Conservation (phyloP, 2,888 invertebrate genomes). For the Drosophila imparisetae region DNA sequence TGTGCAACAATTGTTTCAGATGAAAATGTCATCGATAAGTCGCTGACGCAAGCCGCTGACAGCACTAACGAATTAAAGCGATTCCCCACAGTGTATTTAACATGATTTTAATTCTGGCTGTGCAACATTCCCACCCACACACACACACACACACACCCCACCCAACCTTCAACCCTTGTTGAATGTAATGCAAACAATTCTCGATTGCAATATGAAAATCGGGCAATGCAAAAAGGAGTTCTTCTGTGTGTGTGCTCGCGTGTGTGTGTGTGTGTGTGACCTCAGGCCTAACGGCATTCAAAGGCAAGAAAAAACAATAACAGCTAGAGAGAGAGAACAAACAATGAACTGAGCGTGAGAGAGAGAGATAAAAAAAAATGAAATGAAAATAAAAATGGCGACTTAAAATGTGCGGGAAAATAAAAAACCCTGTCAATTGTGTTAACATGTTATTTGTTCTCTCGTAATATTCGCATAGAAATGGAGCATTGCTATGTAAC, state of each 20-base stretch:
- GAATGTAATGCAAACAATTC: slow-evolving; percentile 54
- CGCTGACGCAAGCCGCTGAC: slow-evolving; percentile 15
- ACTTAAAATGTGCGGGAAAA: slow-evolving; percentile 12
- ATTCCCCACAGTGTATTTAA: slow-evolving; percentile 40
- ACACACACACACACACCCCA: not conserved
- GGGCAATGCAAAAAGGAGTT: slow-evolving; percentile 47
- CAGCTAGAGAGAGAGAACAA: slow-evolving; percentile 3
- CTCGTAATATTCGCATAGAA: slow-evolving; percentile 6
- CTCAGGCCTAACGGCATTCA: slow-evolving; percentile 13
- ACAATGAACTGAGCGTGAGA: not conserved
- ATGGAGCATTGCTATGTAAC: slow-evolving; percentile 18
- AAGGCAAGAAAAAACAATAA: not conserved
- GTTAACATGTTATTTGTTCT: slow-evolving; percentile 6
- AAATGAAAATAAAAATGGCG: slow-evolving; percentile 31
- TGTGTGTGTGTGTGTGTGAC: not conserved
- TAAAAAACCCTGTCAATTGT: not conserved
- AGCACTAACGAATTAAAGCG: slow-evolving; percentile 5
- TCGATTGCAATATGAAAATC: slow-evolving; percentile 56
- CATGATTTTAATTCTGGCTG: slow-evolving; percentile 23
- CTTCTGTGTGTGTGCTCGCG: slow-evolving; percentile 1
- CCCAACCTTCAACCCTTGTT: slow-evolving; percentile 19
- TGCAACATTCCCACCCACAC: not conserved
- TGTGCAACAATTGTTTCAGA: slow-evolving; percentile 14
- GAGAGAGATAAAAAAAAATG: not conserved
- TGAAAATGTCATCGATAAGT: slow-evolving; percentile 34